These are phyloP conservation scores for Belgica antarctica DNA, from an alignment of 2,888 invertebrate genomes.

Conservation along the genomic window DNA sequence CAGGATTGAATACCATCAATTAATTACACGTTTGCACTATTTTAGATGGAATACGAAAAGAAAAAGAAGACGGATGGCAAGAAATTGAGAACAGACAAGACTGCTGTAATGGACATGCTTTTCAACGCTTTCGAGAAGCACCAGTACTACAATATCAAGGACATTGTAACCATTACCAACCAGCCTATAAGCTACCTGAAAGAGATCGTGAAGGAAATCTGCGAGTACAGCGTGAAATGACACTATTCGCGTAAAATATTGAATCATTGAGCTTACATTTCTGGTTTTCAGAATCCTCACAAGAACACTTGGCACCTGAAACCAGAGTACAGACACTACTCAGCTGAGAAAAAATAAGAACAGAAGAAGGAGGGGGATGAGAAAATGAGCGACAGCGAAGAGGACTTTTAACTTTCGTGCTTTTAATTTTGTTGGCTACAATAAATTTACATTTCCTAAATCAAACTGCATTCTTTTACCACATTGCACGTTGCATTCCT, in stretches of 20 bases:
- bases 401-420: slow-evolving; percentile 25
- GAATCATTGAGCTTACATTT: too few relatives aligned
- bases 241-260: too few relatives aligned
- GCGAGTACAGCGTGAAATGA: slow-evolving; percentile 95
- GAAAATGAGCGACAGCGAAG: slow-evolving; percentile 38
- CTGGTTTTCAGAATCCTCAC: slow-evolving; percentile 97
- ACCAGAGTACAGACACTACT: slow-evolving; percentile 97
- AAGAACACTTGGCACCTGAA: slow-evolving; percentile 99
- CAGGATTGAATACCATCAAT: too few relatives aligned
- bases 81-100: slow-evolving; percentile 93
- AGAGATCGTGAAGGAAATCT: slow-evolving; percentile 96
- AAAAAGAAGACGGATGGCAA: slow-evolving; percentile 93
- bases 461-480: slow-evolving; percentile 60
- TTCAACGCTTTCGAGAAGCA: slow-evolving; percentile 99
- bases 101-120: slow-evolving; percentile 90
- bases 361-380: slow-evolving; percentile 59
- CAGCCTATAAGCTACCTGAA: slow-evolving; percentile 96
- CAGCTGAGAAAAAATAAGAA: slow-evolving; percentile 61
- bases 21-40: too few relatives aligned
- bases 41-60: slow-evolving; percentile 82
- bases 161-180: slow-evolving; percentile 87
- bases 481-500: slow-evolving; percentile 92
- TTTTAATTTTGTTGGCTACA: not conserved
- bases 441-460: too few relatives aligned
- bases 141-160: slow-evolving; percentile 98